Evolutionary conservation across 2,113 vertebrate species (phyloP), one percentile per base, ranked within the genome.

Genomic region (Mixornis gularis): DNA sequence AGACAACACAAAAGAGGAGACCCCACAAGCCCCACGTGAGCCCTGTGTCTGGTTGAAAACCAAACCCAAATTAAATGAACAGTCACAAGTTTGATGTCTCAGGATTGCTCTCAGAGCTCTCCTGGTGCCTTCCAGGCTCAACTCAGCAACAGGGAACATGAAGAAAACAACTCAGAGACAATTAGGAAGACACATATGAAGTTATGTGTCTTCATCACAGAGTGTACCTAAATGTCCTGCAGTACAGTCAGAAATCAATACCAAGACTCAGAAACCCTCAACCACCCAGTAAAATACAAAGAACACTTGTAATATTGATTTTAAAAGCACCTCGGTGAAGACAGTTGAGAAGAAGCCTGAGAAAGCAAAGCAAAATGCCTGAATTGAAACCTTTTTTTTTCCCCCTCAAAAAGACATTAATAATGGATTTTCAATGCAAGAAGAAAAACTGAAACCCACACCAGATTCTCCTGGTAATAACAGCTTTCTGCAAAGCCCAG

Each of bases 381-480:
- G 76, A 92, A 96, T 64, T 79, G 58, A 94, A 95, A 89, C 79
- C 44, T 65, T 72, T 93, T 92, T 83, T 72, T 73, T 76, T 29
- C 18, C 3, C 2, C 26, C 48, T 68, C 62, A 44, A 92, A 91
- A 94, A 62, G 51, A 63, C 70, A 91, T 91, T 69, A 65, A 95
- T 77, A 97, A 94, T 78, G 94, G 72, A 97, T 95, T 89, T 96
- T 96, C 95, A 97, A 78, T 89, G 79, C 55, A 95, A 94, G 95
- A 96, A 96, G 87, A 95, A 97, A 96, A 97, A 95, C 64, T 94
- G 72, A 90, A 97, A 96, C 89, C 94, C 76, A 94, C 95, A 96
- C 89, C 95, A 95, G 94, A 85, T 96, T 95, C 94, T 96, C 95
- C 85, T 85, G 92, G 95, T 95, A 96, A 97, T 96, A 96, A 96